A percentile compares a stretch with the other conserved stretches of the same genome.
Evolutionary conservation across 1,140 invertebrate genomes (phyloP).

Genomic region (Notospermus geniculatus): DNA sequence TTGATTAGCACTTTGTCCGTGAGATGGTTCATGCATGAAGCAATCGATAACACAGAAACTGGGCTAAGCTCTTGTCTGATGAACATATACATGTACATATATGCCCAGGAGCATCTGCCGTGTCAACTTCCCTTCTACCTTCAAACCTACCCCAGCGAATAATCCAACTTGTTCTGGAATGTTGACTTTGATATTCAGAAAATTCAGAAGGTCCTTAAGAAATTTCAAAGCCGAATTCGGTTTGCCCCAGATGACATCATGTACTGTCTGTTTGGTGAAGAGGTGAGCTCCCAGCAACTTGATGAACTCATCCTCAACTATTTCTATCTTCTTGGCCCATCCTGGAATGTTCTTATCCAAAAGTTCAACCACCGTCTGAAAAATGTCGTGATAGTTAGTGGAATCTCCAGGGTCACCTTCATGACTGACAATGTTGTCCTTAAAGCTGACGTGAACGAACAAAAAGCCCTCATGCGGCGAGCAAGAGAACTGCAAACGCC

Average conservation of each 20-base stretch:
- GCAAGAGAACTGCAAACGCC: no score
- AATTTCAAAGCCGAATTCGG: background rate
- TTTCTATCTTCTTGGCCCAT: background rate
- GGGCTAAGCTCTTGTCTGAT: no score
- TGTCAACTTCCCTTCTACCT: background rate
- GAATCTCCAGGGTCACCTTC: no score
- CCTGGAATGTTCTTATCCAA: background rate
- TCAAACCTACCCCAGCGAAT: slow-evolving; percentile 10
- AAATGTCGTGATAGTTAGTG: background rate
- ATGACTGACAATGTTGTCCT: no score
- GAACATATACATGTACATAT: background rate
- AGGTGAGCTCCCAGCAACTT: background rate
- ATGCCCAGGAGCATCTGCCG: background rate
- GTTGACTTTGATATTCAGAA: background rate
- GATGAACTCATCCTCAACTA: background rate
- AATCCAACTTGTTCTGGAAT: slow-evolving; percentile 6
- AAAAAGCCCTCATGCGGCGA: no score
- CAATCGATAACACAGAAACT: background rate
- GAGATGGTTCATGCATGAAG: slow-evolving; percentile 1
- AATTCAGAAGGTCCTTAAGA: background rate
- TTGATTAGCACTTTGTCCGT: no score
- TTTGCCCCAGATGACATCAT: background rate
- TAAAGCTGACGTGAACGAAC: no score
- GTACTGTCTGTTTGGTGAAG: background rate
- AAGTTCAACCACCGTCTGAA: background rate